Base-by-base conservation (phyloP, 2,888 invertebrate genomes). In the Agriopis leucophaearia region DNA sequence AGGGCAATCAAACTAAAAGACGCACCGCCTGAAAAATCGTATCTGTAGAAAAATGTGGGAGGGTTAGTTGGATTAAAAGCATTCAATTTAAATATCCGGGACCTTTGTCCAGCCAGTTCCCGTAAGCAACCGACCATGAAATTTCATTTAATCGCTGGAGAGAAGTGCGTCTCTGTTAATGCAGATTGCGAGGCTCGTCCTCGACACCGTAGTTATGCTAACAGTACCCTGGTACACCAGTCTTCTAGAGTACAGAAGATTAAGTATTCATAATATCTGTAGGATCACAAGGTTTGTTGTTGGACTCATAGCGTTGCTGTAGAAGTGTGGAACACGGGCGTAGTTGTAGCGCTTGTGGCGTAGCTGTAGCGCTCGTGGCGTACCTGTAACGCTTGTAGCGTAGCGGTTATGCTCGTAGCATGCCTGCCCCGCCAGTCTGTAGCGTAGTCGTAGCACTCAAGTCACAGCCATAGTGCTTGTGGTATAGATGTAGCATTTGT, bases 91-190 rank as follows among this genome's bases (percentile, higher is more conserved):
- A 92, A 91, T 90, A 88, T 87, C 84, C 84, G 84, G 83, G 86
- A 87, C 88, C 90, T 91, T 91, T 90, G 91, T 91, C 92, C 91
- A 85, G 88, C 79, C 85, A 85, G 88, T 84, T 89, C 84, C 87
- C 83, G 88, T 81, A 87, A 87, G 91, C 89, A 89, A 83, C 89
- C 86, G 86, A 83, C 89, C 90, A 87, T 92, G 90, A 92, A 91
- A 92, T 91, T 91, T 92, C 90, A 92, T 92, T 92, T 92, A 92
- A 92, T 91, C 91, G 90, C 81, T 77, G 81, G 85, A 88, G 89
- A 91, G 89, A 88, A 91, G 91, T 92, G 92, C 91, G 91, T 90
- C 91, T 86, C 85, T 81, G 85, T 90, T 92, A 92, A 92, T 92
- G 92, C 92, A 92, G 92, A 92, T 91, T 90, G 91, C 88, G 88